A percentile compares a stretch with the other conserved stretches of the same genome.
These are phyloP conservation scores for Dastarcus helophoroides DNA, from an alignment of 2,888 invertebrate genomes.

Conservation along the genomic window DNA sequence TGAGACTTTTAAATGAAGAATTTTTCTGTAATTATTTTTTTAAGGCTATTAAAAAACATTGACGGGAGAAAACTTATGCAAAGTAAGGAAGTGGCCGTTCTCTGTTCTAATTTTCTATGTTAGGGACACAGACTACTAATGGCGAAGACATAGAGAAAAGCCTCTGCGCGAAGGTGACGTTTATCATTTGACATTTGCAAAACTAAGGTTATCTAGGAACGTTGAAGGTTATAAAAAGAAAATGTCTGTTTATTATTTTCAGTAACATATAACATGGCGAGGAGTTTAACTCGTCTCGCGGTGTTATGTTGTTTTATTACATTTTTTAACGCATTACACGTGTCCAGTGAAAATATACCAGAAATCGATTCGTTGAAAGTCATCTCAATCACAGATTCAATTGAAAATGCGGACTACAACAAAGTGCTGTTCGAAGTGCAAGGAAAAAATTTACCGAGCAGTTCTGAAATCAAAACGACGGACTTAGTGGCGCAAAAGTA, in stretches of 20 bases:
- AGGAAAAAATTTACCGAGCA: slow-evolving; percentile 28
- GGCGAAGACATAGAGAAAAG: no score
- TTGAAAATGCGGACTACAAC: slow-evolving; percentile 23
- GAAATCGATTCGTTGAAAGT: slow-evolving; percentile 19
- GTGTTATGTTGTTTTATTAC: slow-evolving; percentile 21
- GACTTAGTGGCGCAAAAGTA: slow-evolving; percentile 23
- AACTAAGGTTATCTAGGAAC: no score
- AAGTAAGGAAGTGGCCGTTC: no score
- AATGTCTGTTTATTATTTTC: slow-evolving; percentile 18
- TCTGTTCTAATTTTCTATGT: no score
- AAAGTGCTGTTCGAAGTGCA: slow-evolving; percentile 29
- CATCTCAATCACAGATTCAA: slow-evolving; percentile 17
- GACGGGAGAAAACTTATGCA: no score
- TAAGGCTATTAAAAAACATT: no score
- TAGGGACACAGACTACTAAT: no score
- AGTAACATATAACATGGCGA: slow-evolving; percentile 34
- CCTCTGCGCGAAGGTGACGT: no score
- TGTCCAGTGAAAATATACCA: slow-evolving; percentile 17
- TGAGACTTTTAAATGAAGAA: no score
- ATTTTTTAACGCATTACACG: slow-evolving; percentile 13
- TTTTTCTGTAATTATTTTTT: no score
- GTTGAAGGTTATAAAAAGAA: slow-evolving; percentile 19
- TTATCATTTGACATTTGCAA: no score
- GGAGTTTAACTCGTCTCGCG: slow-evolving; percentile 24
- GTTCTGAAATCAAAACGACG: slow-evolving; percentile 28